A percentile compares a stretch with the other conserved stretches of the same genome.
These are phyloP conservation scores for Sciurus carolinensis DNA, from an alignment of 2,797 vertebrate species.

Conservation along the genomic window DNA sequence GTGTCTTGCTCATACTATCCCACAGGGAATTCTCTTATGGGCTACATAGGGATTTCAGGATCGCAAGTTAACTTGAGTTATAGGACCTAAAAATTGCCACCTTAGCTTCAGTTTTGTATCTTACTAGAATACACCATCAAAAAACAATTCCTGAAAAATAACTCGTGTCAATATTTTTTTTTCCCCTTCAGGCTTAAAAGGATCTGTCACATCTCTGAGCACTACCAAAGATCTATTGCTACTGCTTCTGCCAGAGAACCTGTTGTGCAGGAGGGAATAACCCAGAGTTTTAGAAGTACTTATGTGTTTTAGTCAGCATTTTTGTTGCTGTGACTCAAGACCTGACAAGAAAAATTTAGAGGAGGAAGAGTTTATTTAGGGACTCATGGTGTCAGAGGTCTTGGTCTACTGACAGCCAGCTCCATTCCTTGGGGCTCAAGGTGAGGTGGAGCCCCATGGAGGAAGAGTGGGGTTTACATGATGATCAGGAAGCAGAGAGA, in stretches of 20 bases:
- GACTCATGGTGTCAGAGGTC: too few species aligned
- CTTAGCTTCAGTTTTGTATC: conserved; percentile 47
- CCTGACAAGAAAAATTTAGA: too few species aligned
- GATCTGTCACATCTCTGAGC: conserved; percentile 14
- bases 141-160: conserved; percentile 61
- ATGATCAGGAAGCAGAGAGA: too few species aligned
- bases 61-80: conserved; percentile 41
- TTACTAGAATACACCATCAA: conserved; percentile 25
- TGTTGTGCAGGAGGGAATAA: conserved; percentile 41
- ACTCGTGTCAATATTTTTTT: neutral
- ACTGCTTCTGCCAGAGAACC: conserved; percentile 54
- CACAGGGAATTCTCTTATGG: neutral
- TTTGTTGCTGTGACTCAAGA: too few species aligned
- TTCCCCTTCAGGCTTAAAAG: conserved; percentile 54
- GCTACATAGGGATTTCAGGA: conserved; percentile 24
- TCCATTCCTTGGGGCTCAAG: too few species aligned
- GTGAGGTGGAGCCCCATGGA: too few species aligned
- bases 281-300: neutral
- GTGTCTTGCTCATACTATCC: neutral
- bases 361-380: too few species aligned
- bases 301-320: too few species aligned
- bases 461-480: too few species aligned
- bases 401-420: too few species aligned
- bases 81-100: conserved; percentile 43
- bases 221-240: neutral